Percentiles rank a stretch among this genome's conserved stretches.
These are phyloP conservation scores for Phallusia fumigata DNA, from an alignment of 23 tunicate species.

Conservation along the genomic window DNA sequence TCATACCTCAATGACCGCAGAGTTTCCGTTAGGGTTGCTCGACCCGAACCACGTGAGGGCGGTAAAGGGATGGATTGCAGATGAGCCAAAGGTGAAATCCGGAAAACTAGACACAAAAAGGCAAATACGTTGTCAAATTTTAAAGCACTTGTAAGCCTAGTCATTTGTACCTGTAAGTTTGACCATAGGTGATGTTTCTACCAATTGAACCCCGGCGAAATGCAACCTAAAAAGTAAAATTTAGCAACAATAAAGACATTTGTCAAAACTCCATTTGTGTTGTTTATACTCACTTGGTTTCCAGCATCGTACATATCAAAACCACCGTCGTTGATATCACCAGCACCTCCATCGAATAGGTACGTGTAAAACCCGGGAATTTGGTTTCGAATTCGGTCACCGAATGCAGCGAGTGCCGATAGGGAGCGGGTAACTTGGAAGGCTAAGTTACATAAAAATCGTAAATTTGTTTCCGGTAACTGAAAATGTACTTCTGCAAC, in stretches of 20 bases:
- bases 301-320: conserved; percentile 34
- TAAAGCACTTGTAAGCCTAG: no score
- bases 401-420: background rate
- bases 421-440: background rate
- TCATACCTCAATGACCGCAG: no score
- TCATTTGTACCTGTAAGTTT: no score
- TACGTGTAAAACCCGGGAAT: background rate
- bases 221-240: no score
- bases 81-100: background rate
- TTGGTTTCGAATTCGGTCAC: background rate
- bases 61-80: background rate
- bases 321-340: conserved; percentile 6
- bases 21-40: background rate
- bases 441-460: no score
- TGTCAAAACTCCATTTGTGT: no score
- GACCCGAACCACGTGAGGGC: background rate
- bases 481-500: no score
- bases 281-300: background rate
- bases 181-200: no score
- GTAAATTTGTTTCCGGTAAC: no score
- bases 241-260: no score
- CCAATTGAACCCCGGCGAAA: no score
- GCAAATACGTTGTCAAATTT: no score
- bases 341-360: background rate
- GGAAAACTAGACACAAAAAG: background rate